Percentiles rank a stretch among this genome's conserved stretches.
phyloP scores from a whole-genome alignment of 2,113 vertebrate genomes.

The Ceuthmochares aereus region DNA sequence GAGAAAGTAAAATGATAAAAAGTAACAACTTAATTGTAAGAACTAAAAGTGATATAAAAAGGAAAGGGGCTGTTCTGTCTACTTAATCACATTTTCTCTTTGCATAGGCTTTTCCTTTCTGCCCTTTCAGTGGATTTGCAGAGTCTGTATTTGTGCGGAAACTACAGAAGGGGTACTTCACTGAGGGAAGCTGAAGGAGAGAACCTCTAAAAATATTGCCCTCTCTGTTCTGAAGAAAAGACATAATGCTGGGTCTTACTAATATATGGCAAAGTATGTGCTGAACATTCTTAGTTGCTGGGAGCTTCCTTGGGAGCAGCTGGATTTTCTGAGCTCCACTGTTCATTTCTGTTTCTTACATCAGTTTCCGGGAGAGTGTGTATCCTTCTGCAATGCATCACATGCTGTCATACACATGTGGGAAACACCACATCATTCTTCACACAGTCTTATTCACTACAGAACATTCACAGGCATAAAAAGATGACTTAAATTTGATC shows the following conservation, averaged over 20 bases:
- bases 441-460: neutral
- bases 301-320: neutral
- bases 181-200: neutral
- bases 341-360: neutral
- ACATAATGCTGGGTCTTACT: neutral
- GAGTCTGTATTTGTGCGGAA: neutral
- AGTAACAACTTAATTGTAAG: neutral
- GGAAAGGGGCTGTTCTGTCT: neutral
- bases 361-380: neutral
- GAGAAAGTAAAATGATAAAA: neutral
- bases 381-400: neutral
- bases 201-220: neutral
- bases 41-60: neutral
- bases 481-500: neutral
- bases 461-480: neutral
- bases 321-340: neutral
- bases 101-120: neutral
- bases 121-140: neutral
- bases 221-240: neutral
- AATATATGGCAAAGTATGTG: neutral
- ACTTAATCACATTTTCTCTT: neutral
- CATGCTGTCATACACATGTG: neutral
- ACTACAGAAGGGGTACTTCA: neutral
- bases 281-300: neutral
- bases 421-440: neutral